Percentiles rank a stretch among this genome's conserved stretches.
phyloP scores from a whole-genome alignment of 2,113 vertebrate genomes.

The Peromyscus californicus region DNA sequence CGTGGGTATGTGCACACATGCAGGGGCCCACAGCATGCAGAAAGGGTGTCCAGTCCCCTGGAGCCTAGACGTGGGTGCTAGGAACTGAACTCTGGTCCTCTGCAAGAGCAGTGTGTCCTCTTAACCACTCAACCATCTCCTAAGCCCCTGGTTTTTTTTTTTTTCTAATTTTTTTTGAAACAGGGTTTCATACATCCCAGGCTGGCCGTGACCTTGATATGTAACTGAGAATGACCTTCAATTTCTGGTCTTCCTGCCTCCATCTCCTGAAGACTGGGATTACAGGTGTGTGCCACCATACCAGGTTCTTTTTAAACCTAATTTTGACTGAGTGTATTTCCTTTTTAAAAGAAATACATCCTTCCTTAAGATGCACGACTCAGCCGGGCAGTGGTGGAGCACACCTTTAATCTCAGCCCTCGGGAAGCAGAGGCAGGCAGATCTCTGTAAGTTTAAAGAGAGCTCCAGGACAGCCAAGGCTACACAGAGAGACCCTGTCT shows the following conservation, averaged over 20 bases:
- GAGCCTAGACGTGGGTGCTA: not conserved
- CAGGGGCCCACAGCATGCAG: not conserved
- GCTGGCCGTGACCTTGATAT: not conserved
- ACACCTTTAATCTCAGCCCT: not conserved
- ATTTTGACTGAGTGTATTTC: not conserved
- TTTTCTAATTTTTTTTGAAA: not conserved
- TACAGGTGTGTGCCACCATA: not conserved
- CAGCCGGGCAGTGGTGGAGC: not conserved
- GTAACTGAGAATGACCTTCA: not conserved
- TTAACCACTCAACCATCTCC: not conserved
- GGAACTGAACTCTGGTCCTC: not conserved
- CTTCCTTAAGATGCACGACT: not conserved
- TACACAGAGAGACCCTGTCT: not conserved
- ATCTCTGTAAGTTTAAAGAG: not conserved
- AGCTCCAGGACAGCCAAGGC: not conserved
- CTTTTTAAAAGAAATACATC: slow-evolving; percentile 33
- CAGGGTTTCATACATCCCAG: not conserved
- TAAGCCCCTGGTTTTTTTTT: not conserved
- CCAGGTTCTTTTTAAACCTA: not conserved
- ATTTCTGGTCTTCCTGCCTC: not conserved
- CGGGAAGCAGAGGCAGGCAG: not conserved
- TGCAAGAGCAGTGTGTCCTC: not conserved
- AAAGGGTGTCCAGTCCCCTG: not conserved
- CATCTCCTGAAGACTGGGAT: not conserved
- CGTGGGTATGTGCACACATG: not conserved